Percentiles rank a stretch among this genome's conserved stretches.
These are phyloP conservation scores for Drymodes brunneopygia DNA, from an alignment of 2,113 vertebrate species.

Conservation along the genomic window DNA sequence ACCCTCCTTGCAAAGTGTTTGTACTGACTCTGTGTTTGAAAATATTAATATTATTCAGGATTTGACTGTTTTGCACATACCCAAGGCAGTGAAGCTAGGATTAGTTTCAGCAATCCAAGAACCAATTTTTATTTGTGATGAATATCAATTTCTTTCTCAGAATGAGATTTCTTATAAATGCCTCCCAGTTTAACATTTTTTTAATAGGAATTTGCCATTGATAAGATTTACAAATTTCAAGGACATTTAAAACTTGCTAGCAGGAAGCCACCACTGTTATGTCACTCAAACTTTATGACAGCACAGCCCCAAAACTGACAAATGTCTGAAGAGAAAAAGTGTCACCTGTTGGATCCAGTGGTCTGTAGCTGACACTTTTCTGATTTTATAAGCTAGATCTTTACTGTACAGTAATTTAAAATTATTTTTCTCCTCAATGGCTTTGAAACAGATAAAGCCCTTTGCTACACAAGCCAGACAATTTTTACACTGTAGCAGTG, in stretches of 20 bases:
- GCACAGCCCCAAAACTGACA: background rate
- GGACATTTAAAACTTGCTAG: background rate
- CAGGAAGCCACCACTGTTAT: background rate
- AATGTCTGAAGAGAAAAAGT: background rate
- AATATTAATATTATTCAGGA: background rate
- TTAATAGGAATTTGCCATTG: background rate
- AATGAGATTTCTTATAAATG: background rate
- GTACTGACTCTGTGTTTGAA: background rate
- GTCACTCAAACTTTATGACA: background rate
- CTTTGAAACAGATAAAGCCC: slow-evolving; percentile 7
- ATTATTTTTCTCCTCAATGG: background rate
- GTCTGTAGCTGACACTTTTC: background rate
- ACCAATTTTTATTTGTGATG: background rate
- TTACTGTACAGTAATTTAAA: background rate
- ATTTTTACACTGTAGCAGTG: background rate
- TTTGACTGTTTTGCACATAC: background rate
- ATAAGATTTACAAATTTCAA: background rate
- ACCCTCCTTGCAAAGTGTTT: background rate
- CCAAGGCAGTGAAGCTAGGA: background rate
- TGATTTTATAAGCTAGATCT: background rate
- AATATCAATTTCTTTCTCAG: background rate
- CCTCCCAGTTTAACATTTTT: background rate
- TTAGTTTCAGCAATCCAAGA: background rate
- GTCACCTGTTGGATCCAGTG: background rate
- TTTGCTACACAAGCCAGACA: slow-evolving; percentile 11